phyloP scores from a whole-genome alignment of 2,797 vertebrate genomes.

The Artibeus jamaicensis region DNA sequence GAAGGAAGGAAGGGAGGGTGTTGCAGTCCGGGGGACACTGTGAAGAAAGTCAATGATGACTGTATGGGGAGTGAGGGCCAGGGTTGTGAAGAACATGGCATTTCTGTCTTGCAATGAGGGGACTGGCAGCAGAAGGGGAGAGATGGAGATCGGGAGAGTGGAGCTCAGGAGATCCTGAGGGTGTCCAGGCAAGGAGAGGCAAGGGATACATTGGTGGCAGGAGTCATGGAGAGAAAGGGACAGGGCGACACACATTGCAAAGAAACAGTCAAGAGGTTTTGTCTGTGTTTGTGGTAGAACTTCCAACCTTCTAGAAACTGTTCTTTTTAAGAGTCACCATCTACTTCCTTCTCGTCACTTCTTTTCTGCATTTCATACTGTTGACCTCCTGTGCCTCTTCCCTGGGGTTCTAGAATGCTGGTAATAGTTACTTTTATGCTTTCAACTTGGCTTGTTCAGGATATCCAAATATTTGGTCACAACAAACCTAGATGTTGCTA shows the following conservation, averaged over 20 bases:
- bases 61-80: accelerated
- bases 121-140: background rate
- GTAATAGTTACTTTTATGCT: too few species aligned
- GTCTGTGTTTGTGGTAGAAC: background rate
- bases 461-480: background rate
- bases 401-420: background rate
- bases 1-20: background rate
- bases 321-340: too few species aligned
- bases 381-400: background rate
- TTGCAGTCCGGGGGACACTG: background rate
- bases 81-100: accelerated
- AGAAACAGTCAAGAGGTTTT: background rate
- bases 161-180: background rate
- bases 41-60: background rate
- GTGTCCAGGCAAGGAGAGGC: accelerated
- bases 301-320: background rate
- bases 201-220: accelerated
- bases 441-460: background rate
- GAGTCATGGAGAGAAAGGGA: accelerated
- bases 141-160: accelerated
- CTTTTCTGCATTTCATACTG: background rate
- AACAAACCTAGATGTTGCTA: too few species aligned
- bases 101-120: background rate
- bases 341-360: accelerated
- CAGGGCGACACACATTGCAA: too few species aligned